A percentile compares a stretch with the other conserved stretches of the same genome.
Conservation (phyloP, 2,797 vertebrate genomes). For the Myripristis murdjan region DNA sequence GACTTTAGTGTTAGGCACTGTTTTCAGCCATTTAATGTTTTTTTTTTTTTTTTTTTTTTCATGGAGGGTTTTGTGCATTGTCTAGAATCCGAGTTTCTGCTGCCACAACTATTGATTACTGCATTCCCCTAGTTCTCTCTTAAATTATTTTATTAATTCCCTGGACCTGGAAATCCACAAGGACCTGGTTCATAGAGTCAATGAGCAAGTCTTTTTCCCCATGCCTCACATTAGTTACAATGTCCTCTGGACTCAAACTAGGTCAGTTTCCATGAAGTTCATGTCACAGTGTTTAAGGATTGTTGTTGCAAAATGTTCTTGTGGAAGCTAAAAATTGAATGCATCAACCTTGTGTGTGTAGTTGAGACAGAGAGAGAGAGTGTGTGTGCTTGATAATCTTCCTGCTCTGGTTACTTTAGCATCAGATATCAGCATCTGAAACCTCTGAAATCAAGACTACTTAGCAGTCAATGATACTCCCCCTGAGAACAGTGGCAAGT, state of each 20-base stretch:
- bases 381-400: neutral
- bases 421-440: neutral
- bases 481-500: neutral
- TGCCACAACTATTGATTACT: neutral
- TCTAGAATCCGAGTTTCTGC: neutral
- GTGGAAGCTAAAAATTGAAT: neutral
- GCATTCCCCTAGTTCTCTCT: neutral
- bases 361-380: slow-evolving; percentile 5
- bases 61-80: neutral
- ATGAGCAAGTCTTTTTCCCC: neutral
- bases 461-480: slow-evolving; percentile 1
- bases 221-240: neutral
- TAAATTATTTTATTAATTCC: neutral
- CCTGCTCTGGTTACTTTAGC: neutral
- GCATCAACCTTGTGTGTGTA: no score
- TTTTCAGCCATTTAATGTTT: neutral
- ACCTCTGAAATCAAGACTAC: slow-evolving; percentile 8
- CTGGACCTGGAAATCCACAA: neutral
- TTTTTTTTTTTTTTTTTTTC: neutral
- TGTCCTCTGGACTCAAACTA: neutral
- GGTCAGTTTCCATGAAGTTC: neutral
- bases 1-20: neutral
- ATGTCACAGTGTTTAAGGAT: neutral
- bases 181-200: neutral
- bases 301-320: neutral